phyloP scores from a whole-genome alignment of 2,797 vertebrate genomes.

The Catamblyrhynchus diadema region DNA sequence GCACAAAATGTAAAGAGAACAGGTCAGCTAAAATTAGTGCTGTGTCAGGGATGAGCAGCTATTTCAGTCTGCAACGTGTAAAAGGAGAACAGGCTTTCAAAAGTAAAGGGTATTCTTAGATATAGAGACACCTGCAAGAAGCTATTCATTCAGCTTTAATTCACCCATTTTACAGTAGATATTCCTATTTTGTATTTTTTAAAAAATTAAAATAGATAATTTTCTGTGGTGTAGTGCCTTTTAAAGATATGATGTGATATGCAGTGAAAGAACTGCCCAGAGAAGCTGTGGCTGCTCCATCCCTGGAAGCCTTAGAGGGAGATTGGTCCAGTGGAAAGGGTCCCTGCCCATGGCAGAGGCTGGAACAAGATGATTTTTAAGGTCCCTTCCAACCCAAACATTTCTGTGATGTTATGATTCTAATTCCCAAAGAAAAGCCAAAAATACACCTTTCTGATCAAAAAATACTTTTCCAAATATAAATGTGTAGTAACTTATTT shows the following conservation, averaged over 20 bases:
- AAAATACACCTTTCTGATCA: background rate
- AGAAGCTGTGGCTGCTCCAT: background rate
- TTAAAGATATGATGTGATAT: background rate
- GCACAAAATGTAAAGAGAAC: background rate
- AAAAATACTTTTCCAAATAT: background rate
- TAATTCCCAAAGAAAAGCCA: background rate
- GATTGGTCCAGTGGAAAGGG: background rate
- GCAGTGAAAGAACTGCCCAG: background rate
- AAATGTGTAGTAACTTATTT: background rate
- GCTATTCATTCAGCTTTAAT: background rate
- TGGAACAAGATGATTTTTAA: background rate
- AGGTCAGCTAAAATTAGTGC: conserved; percentile 11
- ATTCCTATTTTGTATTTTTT: background rate
- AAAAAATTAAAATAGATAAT: background rate
- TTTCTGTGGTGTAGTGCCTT: background rate
- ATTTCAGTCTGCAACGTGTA: background rate
- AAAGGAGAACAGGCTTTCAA: background rate
- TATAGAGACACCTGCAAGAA: background rate
- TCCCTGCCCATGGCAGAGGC: background rate
- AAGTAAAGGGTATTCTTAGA: background rate
- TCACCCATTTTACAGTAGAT: background rate
- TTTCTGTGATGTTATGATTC: background rate
- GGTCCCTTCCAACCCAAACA: background rate
- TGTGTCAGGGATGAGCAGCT: background rate
- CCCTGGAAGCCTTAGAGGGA: background rate